Base-by-base conservation (phyloP, 2,113 vertebrate species). In the Mustelus asterias region DNA sequence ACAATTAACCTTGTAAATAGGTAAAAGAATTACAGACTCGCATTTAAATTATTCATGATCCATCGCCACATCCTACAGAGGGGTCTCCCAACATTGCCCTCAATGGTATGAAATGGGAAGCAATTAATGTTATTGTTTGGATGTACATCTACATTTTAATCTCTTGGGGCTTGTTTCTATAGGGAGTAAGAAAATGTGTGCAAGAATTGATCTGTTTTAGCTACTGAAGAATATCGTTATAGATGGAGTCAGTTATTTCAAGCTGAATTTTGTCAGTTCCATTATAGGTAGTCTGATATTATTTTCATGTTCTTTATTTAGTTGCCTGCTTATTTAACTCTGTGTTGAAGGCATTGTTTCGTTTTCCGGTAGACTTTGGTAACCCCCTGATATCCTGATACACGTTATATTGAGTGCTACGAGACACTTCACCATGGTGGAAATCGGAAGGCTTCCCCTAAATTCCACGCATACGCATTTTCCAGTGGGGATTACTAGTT, bases 1-100 rank as follows among this genome's bases (percentile, higher is more conserved):
- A 67, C 13, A 97, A 97, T 97, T 97, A 98, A 98, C 98, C 98
- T 98, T 98, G 98, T 98, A 98, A 98, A 98, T 97, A 98, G 97
- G 97, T 98, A 97, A 94, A 69, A 97, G 98, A 97, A 98, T 97
- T 97, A 98, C 97, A 98, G 98, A 98, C 98, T 97, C 97, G 95
- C 93, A 78, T 0, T 96, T 99, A 97, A 98, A 98, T 98, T 98
- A 98, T 98, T 97, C 97, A 98, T 98, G 97, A 97, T 96, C 97
- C 97, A 97, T 98, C 98, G 98, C 97, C 97, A 97, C 97, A 97
- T 97, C 97, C 96, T 95, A 97, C 97, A 98, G 97, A 97, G 97
- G 97, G 97, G 97, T 97, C 97, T 98, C 96, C 96, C 96, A 96
- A 96, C 97, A 98, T 97, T 97, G 98, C 98, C 98, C 98, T 97